phyloP scores from a whole-genome alignment of 2,113 vertebrate species.

The Myrmecophaga tridactyla region DNA sequence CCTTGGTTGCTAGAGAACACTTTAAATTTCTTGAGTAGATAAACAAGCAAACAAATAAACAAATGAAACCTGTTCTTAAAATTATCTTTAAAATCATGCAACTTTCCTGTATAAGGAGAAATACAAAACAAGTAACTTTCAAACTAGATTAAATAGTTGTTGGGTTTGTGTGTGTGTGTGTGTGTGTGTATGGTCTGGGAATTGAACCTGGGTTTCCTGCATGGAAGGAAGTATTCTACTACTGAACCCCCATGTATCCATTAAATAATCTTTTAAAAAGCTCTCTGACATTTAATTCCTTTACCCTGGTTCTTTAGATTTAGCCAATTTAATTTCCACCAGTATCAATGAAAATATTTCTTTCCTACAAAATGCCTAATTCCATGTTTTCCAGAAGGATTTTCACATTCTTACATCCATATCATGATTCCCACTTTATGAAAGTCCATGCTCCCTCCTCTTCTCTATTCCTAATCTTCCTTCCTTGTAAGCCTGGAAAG shows the following conservation, averaged over 20 bases:
- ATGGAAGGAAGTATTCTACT: too few species aligned
- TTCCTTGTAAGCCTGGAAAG: not conserved
- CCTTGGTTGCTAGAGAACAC: not conserved
- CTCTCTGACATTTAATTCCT: not conserved
- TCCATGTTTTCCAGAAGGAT: not conserved
- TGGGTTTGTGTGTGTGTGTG: too few species aligned
- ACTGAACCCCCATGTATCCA: too few species aligned
- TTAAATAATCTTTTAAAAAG: not conserved
- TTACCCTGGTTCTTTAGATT: not conserved
- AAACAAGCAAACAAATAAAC: not conserved
- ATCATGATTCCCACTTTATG: not conserved
- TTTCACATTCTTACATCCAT: not conserved
- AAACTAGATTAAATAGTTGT: not conserved
- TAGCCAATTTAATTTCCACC: not conserved
- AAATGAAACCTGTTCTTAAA: not conserved
- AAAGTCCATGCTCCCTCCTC: not conserved
- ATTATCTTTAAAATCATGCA: not conserved
- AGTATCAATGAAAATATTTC: not conserved
- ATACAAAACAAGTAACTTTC: not conserved
- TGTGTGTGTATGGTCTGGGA: too few species aligned
- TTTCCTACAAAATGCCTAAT: not conserved
- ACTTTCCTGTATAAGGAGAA: not conserved
- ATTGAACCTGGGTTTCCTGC: too few species aligned
- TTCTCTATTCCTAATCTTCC: not conserved
- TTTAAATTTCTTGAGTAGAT: not conserved